Evolutionary conservation across 1,140 invertebrate genomes (phyloP).

Genomic region (Drosophila tropicalis): DNA sequence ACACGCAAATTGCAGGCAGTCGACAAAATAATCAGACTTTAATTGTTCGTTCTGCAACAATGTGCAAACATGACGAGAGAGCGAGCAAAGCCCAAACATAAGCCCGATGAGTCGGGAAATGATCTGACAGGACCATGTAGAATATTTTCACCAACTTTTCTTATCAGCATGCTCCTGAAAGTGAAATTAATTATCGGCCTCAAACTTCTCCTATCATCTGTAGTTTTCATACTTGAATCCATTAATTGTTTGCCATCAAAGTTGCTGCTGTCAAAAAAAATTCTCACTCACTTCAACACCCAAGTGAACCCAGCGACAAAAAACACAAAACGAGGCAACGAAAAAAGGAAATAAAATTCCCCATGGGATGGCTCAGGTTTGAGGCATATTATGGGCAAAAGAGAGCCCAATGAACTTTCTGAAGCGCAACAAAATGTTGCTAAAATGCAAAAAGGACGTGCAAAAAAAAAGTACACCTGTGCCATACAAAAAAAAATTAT

Average conservation of each 20-base stretch:
- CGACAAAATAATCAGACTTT: conserved; percentile 78
- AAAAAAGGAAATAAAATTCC: neutral
- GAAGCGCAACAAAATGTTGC: conserved; percentile 75
- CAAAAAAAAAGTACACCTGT: conserved; percentile 78
- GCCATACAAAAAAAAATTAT: conserved; percentile 59
- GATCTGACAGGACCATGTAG: neutral
- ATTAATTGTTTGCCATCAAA: conserved; percentile 24
- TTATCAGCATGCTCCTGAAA: neutral
- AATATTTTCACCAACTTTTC: neutral
- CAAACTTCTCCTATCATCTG: too few species aligned
- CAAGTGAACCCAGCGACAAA: conserved; percentile 21
- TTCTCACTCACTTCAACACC: conserved; percentile 61
- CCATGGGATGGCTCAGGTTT: conserved; percentile 32
- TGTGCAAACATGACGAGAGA: conserved; percentile 42
- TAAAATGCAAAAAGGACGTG: conserved; percentile 70
- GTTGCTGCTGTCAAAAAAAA: conserved; percentile 6
- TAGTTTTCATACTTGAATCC: too few species aligned
- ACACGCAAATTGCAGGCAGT: conserved; percentile 71
- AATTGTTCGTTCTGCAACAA: conserved; percentile 69
- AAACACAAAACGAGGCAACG: conserved; percentile 28
- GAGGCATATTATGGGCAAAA: conserved; percentile 26
- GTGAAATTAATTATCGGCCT: neutral
- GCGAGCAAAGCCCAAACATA: conserved; percentile 2
- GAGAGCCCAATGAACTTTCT: conserved; percentile 74
- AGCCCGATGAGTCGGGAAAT: conserved; percentile 7